Conservation (phyloP, 92 coral and sea anemone genomes). For the Hydrozoanthus gracilis region DNA sequence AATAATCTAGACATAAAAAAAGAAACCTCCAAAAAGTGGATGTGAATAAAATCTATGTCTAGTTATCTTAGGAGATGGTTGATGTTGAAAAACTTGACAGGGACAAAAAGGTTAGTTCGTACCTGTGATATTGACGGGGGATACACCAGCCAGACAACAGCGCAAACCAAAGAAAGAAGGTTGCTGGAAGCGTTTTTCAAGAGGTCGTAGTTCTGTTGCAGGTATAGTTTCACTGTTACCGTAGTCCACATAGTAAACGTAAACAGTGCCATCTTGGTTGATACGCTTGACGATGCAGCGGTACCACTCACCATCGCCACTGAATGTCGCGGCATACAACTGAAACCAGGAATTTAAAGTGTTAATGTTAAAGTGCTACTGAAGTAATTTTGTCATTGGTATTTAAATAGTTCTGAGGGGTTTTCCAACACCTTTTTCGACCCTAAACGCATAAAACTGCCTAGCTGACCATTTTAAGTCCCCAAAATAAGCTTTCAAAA, state of each 20-base stretch:
- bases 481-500: too few relatives aligned
- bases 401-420: too few relatives aligned
- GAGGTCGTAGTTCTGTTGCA: conserved; percentile 65
- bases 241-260: conserved; percentile 79
- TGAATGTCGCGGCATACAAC: conserved; percentile 59
- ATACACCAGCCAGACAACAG: conserved; percentile 58
- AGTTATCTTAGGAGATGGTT: too few relatives aligned
- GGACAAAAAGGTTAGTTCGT: background rate
- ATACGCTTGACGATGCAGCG: conserved; percentile 68
- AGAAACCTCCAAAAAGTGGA: too few relatives aligned
- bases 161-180: conserved; percentile 78
- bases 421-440: too few relatives aligned
- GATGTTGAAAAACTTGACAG: too few relatives aligned
- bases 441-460: too few relatives aligned
- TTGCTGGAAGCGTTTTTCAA: conserved; percentile 60
- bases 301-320: conserved; percentile 71
- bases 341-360: background rate
- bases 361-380: too few relatives aligned
- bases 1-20: too few relatives aligned
- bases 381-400: too few relatives aligned
- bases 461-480: too few relatives aligned
- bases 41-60: too few relatives aligned
- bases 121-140: conserved; percentile 42
- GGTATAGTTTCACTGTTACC: conserved; percentile 74
- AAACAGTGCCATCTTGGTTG: conserved; percentile 46